Conservation (phyloP, 2,888 invertebrate genomes). For the Patella ulyssiponensis region DNA sequence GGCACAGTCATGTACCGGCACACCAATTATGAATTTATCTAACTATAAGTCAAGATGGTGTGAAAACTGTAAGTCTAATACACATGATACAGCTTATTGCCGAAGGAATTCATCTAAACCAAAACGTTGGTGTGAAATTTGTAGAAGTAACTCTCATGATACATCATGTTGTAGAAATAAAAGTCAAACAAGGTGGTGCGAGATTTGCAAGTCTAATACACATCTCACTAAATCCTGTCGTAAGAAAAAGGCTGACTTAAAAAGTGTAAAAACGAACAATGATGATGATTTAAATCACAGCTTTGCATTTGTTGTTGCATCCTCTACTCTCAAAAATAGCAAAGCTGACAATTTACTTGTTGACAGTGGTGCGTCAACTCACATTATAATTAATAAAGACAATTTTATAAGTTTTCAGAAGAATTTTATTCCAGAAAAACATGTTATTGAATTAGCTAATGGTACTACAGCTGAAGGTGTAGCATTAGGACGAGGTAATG, state of each 20-base stretch:
- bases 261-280: neutral
- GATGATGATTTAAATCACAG: neutral
- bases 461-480: constrained; percentile 25
- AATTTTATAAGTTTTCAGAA: constrained; percentile 36
- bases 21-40: neutral
- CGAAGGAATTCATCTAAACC: too few relatives aligned
- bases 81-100: neutral
- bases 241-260: neutral
- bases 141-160: too few relatives aligned
- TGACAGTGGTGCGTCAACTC: constrained; percentile 44
- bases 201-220: constrained; percentile 9
- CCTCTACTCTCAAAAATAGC: neutral
- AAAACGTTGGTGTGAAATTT: too few relatives aligned
- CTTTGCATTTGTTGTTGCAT: neutral
- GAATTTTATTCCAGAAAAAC: constrained; percentile 34
- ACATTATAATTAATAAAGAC: constrained; percentile 39
- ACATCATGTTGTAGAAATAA: too few relatives aligned
- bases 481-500: constrained; percentile 23
- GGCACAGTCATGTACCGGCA: neutral
- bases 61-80: neutral
- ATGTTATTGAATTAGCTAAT: constrained; percentile 34
- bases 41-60: neutral
- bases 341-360: constrained; percentile 26
- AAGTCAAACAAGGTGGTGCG: constrained; percentile 8
- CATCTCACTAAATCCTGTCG: constrained; percentile 15